Percentiles rank a stretch among this genome's conserved stretches.
These are phyloP conservation scores for Chelonia mydas DNA, from an alignment of 2,797 vertebrate species.

Conservation along the genomic window DNA sequence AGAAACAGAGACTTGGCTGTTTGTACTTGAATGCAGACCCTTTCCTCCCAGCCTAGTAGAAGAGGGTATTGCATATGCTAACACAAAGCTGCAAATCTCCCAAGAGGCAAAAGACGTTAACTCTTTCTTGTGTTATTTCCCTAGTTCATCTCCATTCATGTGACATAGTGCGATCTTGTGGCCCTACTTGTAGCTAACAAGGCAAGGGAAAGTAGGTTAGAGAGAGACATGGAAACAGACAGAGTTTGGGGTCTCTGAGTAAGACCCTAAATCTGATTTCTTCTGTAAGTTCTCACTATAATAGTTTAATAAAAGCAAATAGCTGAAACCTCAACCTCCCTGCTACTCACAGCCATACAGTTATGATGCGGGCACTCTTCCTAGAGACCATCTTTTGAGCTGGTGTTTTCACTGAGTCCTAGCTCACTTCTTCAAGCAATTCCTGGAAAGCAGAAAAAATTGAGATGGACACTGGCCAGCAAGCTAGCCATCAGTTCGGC, in stretches of 20 bases:
- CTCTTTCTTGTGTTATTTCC: not conserved
- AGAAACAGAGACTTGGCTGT: not conserved
- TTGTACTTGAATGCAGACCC: not conserved
- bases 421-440: not conserved
- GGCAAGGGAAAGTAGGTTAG: not conserved
- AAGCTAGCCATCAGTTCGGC: not conserved
- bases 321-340: not conserved
- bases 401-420: not conserved
- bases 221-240: not conserved
- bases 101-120: not conserved
- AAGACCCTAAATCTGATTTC: constrained; percentile 6
- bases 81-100: not conserved
- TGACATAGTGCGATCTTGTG: constrained; percentile 21
- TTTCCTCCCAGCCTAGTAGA: not conserved
- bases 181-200: constrained; percentile 1
- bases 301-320: not conserved
- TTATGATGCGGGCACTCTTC: not conserved
- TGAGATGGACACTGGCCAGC: not conserved
- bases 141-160: not conserved
- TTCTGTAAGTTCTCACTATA: not conserved
- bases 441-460: not conserved
- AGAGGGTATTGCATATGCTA: not conserved
- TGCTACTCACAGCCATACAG: not conserved
- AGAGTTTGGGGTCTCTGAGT: not conserved
- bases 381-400: not conserved